Conservation (phyloP, 2,797 vertebrate species). For the Hirundo rustica region DNA sequence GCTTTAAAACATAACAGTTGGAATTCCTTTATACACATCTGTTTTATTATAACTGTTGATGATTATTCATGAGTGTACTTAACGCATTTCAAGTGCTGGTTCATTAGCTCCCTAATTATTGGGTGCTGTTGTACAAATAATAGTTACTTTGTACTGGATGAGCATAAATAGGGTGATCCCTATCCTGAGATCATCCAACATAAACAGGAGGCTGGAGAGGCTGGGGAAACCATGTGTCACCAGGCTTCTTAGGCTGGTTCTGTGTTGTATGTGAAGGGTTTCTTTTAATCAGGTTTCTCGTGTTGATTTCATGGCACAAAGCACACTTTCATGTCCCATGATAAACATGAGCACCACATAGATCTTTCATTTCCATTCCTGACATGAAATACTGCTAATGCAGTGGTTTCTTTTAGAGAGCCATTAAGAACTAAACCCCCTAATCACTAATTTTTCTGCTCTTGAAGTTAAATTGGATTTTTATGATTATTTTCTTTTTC, state of each 20-base stretch:
- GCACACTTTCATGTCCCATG: background rate
- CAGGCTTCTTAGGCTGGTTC: background rate
- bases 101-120: conserved; percentile 63
- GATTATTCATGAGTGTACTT: conserved; percentile 60
- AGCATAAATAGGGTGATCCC: conserved; percentile 41
- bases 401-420: background rate
- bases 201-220: conserved; percentile 11
- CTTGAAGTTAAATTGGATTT: background rate
- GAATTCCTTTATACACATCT: background rate
- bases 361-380: background rate
- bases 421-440: background rate
- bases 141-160: conserved; percentile 36
- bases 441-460: background rate
- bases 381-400: background rate
- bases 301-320: background rate
- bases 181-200: conserved; percentile 13
- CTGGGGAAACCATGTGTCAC: background rate
- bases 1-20: conserved; percentile 50
- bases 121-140: conserved; percentile 56
- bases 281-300: background rate
- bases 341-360: background rate
- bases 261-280: background rate
- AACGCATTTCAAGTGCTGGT: conserved; percentile 35
- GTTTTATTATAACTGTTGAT: conserved; percentile 44
- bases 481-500: background rate